phyloP scores from a whole-genome alignment of 2,113 vertebrate species.

The Centropristis striata region DNA sequence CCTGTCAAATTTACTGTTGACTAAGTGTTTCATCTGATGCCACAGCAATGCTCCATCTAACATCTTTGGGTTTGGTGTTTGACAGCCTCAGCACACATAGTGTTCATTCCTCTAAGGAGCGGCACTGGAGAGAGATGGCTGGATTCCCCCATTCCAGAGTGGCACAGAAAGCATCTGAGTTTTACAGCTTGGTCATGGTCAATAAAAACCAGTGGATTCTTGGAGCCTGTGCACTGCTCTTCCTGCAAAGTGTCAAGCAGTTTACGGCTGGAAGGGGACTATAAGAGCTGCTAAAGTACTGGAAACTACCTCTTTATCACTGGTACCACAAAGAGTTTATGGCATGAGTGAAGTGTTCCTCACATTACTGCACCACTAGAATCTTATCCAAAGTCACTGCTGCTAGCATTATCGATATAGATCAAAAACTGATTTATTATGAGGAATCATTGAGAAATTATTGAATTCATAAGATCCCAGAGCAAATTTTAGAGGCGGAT shows the following conservation, averaged over 20 bases:
- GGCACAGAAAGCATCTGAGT: slow-evolving; percentile 74
- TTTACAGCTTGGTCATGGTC: slow-evolving; percentile 80
- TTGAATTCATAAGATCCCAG: not conserved
- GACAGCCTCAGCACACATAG: slow-evolving; percentile 48
- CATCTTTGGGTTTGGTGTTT: slow-evolving; percentile 28
- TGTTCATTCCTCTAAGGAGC: slow-evolving; percentile 66
- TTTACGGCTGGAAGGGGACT: slow-evolving; percentile 78
- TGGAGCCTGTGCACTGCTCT: slow-evolving; percentile 65
- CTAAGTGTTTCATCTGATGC: slow-evolving; percentile 33
- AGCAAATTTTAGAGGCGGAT: too few relatives aligned
- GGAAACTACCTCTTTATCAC: slow-evolving; percentile 82
- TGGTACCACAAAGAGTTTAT: slow-evolving; percentile 77
- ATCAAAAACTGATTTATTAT: slow-evolving; percentile 6
- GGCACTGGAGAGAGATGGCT: slow-evolving; percentile 53
- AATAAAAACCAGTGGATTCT: slow-evolving; percentile 79
- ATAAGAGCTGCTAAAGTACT: slow-evolving; percentile 75
- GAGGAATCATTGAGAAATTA: not conserved
- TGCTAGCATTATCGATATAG: not conserved
- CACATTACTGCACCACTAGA: slow-evolving; percentile 20
- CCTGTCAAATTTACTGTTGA: not conserved
- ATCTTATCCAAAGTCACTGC: slow-evolving; percentile 9
- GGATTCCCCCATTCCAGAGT: slow-evolving; percentile 71
- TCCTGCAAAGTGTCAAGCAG: slow-evolving; percentile 78
- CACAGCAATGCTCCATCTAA: not conserved
- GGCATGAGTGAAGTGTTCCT: slow-evolving; percentile 60